These are phyloP conservation scores for Vireo griseus DNA, from an alignment of 2,797 vertebrate genomes.

Conservation along the genomic window DNA sequence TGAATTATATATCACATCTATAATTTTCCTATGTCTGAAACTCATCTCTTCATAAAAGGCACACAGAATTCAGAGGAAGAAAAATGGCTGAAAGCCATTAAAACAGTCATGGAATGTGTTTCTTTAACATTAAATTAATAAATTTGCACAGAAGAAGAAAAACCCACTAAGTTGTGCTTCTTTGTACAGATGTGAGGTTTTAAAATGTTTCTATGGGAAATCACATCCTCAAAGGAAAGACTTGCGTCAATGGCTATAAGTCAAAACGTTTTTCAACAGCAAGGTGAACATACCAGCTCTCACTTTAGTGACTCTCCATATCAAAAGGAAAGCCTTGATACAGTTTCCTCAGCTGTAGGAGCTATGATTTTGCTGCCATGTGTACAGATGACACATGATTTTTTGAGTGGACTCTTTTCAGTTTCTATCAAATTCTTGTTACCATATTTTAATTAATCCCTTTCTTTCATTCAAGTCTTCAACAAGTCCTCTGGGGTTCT, in stretches of 20 bases:
- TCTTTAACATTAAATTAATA: neutral
- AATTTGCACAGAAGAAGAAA: neutral
- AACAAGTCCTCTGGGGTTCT: neutral
- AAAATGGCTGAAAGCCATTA: neutral
- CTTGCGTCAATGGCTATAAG: rapidly evolving
- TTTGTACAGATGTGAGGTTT: neutral
- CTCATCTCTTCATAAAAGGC: neutral
- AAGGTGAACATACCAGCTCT: neutral
- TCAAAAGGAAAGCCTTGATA: neutral
- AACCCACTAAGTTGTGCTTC: neutral
- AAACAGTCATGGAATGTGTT: neutral
- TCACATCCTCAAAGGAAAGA: neutral
- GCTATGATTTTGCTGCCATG: neutral
- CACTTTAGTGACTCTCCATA: neutral
- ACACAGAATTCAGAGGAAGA: neutral
- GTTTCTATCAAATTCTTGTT: neutral
- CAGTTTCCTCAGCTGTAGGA: neutral
- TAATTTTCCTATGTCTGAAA: neutral
- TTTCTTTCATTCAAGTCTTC: neutral
- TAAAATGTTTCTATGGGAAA: neutral
- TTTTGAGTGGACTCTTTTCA: neutral
- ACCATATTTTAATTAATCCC: neutral
- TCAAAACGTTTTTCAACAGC: neutral
- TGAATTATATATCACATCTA: neutral
- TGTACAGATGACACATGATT: neutral